Base-by-base conservation (phyloP, 2,888 invertebrate genomes). In the Onchidella celtica region DNA sequence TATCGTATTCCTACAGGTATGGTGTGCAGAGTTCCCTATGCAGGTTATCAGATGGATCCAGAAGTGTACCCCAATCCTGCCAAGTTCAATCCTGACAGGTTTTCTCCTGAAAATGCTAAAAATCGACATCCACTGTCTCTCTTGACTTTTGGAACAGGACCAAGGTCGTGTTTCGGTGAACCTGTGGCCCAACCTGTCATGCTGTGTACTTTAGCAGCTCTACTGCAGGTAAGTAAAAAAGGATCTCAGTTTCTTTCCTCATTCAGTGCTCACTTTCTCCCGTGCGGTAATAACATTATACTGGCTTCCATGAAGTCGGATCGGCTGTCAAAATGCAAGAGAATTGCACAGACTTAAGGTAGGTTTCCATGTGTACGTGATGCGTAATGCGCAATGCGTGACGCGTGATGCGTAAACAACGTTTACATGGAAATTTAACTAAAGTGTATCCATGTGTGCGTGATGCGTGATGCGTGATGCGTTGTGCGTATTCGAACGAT, bases 121-220 rank as follows among this genome's bases (percentile, higher is more conserved):
- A n/a, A 17, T 4, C 3, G 72, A 2, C 72, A 72, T 29, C 47
- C 47, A 2, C 47, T 72, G 72, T 47, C 72, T 3, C 55, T 55
- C 57, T 36, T 72, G 21, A 47, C 72, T 14, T 72, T 72, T 29
- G 72, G 72, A 21, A 57, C 72, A 11, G 72, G 72, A 3, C 72
- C 72, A 1, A 6, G 72, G 29, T 40, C 55, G 3, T 72, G 72
- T 29, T 72, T 72, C 21, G 72, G 72, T 24, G 34, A 72, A 32
- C 72, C 47, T 3, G 29, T 72, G n/a, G 72, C 72, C 27, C 21
- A 55, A 57, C 3, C 27, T 24, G 17, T 72, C 29, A 72, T 72
- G 55, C 3, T 27, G 11, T 27, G 21, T 17, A 57, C 55, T 4
- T n/a, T 72, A 32, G 72, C 72, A 24, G 55, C 47, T 3, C 14